Conservation (phyloP, 2,113 vertebrate species). For the Callipepla squamata region DNA sequence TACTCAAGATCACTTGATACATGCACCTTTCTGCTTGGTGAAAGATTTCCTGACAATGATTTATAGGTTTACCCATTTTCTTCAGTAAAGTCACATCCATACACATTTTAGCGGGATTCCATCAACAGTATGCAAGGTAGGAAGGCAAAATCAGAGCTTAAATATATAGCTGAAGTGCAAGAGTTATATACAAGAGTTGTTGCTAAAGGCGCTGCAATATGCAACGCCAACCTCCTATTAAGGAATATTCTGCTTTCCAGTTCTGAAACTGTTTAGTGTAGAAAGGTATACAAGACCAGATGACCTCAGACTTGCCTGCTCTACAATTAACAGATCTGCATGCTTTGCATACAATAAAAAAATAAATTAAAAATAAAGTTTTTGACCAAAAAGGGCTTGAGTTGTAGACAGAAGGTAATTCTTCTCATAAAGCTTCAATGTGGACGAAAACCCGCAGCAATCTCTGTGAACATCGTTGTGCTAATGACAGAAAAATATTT, state of each 20-base stretch:
- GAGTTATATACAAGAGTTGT: not conserved
- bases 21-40: not conserved
- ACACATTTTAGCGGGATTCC: not conserved
- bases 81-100: not conserved
- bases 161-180: not conserved
- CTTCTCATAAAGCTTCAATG: not conserved
- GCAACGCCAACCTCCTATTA: not conserved
- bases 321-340: not conserved
- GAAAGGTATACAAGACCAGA: not conserved
- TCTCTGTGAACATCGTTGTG: not conserved
- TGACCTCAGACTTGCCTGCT: not conserved
- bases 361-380: not conserved
- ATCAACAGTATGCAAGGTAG: not conserved
- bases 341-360: not conserved
- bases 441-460: not conserved
- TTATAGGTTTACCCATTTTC: not conserved
- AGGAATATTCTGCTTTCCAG: not conserved
- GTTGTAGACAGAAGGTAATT: not conserved
- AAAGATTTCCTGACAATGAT: not conserved
- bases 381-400: not conserved
- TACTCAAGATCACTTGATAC: not conserved
- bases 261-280: not conserved
- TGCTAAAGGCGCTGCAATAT: not conserved
- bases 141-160: not conserved
- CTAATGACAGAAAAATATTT: not conserved